Conservation (phyloP, 2,888 invertebrate genomes). For the Acronicta leporina region DNA sequence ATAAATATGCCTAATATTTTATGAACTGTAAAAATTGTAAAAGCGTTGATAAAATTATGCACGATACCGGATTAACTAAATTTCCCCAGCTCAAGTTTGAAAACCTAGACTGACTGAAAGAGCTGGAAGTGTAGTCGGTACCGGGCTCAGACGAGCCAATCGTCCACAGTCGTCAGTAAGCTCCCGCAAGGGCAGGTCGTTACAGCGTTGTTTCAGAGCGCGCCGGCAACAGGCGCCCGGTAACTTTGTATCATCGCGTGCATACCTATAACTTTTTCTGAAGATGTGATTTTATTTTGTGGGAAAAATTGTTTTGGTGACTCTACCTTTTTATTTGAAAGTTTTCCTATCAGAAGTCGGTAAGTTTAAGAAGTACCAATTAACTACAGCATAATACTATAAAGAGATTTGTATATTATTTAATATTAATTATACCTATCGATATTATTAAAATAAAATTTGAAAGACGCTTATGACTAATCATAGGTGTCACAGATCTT, state of each 20-base stretch:
- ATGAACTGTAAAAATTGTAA: conserved; percentile 8
- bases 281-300: conserved; percentile 55
- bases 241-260: conserved; percentile 59
- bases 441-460: too few species aligned
- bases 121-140: conserved; percentile 29
- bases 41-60: conserved; percentile 32
- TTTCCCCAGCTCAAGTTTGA: conserved; percentile 28
- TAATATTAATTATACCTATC: too few species aligned
- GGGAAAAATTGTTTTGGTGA: conserved; percentile 41
- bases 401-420: too few species aligned
- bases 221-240: conserved; percentile 39
- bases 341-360: conserved; percentile 20
- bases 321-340: conserved; percentile 15
- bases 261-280: conserved; percentile 49
- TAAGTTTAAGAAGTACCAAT: conserved; percentile 21
- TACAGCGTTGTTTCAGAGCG: conserved; percentile 52
- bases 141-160: conserved; percentile 9
- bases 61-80: conserved; percentile 28
- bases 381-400: background rate
- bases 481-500: too few species aligned
- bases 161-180: conserved; percentile 60
- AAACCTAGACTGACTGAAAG: conserved; percentile 44
- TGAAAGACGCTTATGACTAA: too few species aligned
- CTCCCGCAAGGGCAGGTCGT: conserved; percentile 54
- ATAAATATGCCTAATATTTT: conserved; percentile 9